These are phyloP conservation scores for Limnothrissa miodon DNA, from an alignment of 2,113 vertebrate species.

Conservation along the genomic window DNA sequence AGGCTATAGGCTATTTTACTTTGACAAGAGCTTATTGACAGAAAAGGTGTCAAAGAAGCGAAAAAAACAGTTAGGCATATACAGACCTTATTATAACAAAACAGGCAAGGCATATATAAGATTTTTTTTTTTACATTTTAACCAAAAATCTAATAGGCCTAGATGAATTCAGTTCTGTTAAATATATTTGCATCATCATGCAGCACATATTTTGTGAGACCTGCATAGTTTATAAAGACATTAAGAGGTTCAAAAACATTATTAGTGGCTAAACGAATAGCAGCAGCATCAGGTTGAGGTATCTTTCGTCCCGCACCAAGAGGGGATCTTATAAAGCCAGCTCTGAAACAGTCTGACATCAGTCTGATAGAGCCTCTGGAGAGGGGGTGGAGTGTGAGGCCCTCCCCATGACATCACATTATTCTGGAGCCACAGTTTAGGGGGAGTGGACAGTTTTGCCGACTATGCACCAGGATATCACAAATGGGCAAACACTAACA, in stretches of 20 bases:
- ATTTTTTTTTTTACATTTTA: no score
- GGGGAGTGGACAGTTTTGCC: background rate
- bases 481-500: background rate
- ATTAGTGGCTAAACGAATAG: background rate
- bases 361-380: background rate
- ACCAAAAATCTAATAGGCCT: no score
- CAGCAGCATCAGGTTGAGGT: background rate
- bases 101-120: no score
- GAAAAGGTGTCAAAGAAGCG: no score
- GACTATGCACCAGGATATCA: background rate
- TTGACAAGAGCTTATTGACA: no score
- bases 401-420: constrained; percentile 13
- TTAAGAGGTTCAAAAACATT: background rate
- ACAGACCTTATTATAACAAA: no score
- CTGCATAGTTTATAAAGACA: background rate
- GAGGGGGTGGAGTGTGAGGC: constrained; percentile 4
- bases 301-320: background rate
- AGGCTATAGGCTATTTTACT: no score
- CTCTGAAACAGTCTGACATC: background rate
- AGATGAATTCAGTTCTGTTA: no score
- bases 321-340: background rate
- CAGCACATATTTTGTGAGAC: background rate
- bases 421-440: background rate
- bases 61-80: no score
- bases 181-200: no score